Base-by-base conservation (phyloP, 2,113 vertebrate species). In the Tapirus terrestris region DNA sequence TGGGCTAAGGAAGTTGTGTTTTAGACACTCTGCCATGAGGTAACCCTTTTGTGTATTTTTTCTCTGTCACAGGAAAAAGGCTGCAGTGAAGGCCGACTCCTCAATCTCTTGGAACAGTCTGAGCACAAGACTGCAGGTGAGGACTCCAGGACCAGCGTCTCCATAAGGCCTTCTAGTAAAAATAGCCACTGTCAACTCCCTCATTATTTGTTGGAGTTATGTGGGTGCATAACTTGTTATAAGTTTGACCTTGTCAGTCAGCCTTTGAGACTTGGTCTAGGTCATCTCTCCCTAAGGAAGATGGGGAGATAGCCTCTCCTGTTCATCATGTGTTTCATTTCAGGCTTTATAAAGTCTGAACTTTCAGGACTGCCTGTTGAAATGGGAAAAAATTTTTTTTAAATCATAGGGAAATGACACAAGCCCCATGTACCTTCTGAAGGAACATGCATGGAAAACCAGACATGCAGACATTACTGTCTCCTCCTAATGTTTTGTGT, bases 101-200 rank as follows among this genome's bases (percentile, higher is more conserved):
- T 99, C 85, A 98, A 76, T 95, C 98, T 99, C 97, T 97, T 99
- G 97, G 99, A 99, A 91, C 97, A 98, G 83, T 99, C 98, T 0
- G 99, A 99, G 89, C 82, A 96, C 86, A 98, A 96, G 76, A 94
- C 98, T 95, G 85, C 96, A 99, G 99, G 99, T 99, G 93, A 96
- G 98, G 88, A 92, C 18, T 14, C 48, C 29, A 29, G 53, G 25
- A 79, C 61, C 36, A 48, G 80, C 67, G 84, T 96, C 61, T 96
- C 8, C 31, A n/a, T 43, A 67, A 87, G 77, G 21, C 77, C 61
- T 88, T 94, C 25, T 18, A 76, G 56, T 91, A 58, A 67, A 81
- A 56, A 81, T 25, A 29, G 58, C 58, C 63, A 48, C 16, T 77
- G 17, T 10, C 33, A 89, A 27, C 45, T 56, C 29, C 29, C 7